These are phyloP conservation scores for Ibidorhyncha struthersii DNA, from an alignment of 2,113 vertebrate species.

Conservation along the genomic window DNA sequence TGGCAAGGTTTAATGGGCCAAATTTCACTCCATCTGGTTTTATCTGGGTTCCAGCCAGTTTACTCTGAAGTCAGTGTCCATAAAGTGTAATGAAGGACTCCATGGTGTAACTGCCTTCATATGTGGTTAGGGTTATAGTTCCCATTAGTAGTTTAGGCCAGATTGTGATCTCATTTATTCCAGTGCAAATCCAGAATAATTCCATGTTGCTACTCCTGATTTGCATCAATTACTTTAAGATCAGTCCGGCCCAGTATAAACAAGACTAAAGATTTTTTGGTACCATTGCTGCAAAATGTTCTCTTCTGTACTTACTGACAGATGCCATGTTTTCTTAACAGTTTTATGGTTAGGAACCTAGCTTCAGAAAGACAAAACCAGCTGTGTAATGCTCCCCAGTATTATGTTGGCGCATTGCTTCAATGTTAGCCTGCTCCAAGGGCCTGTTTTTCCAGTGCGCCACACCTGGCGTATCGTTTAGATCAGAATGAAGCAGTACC, in stretches of 20 bases:
- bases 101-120: constrained; percentile 6
- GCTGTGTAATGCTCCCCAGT: not conserved
- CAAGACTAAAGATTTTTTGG: not conserved
- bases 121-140: constrained; percentile 29
- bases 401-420: not conserved
- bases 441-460: not conserved
- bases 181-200: constrained; percentile 47
- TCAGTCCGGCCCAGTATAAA: constrained; percentile 5
- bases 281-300: not conserved
- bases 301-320: not conserved
- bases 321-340: not conserved
- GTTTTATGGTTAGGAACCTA: not conserved
- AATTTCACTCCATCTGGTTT: constrained; percentile 41
- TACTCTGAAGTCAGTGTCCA: constrained; percentile 45
- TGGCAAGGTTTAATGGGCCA: constrained; percentile 25
- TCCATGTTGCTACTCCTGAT: constrained; percentile 6
- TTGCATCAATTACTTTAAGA: constrained; percentile 12
- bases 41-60: constrained; percentile 37
- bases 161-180: constrained; percentile 64
- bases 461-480: not conserved
- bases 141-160: constrained; percentile 25
- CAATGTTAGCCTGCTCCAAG: not conserved
- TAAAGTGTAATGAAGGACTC: constrained; percentile 53
- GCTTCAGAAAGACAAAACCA: not conserved
- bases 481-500: not conserved